Evolutionary conservation across 2,113 vertebrate genomes (phyloP).

Genomic region (Andinoacara biseriatus): DNA sequence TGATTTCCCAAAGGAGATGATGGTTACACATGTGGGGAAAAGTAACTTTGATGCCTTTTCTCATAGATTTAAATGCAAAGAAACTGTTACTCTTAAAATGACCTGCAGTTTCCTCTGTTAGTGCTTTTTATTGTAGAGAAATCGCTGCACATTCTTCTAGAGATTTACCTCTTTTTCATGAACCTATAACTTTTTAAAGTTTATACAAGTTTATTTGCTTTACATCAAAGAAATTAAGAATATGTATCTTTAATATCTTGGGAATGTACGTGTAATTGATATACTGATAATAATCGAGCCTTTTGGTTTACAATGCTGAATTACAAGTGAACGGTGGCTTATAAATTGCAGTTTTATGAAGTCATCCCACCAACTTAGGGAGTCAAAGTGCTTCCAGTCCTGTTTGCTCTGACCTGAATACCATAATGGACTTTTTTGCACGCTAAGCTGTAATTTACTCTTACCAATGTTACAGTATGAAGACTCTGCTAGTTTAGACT

Average conservation of each 20-base stretch:
- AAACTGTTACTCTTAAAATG: no score
- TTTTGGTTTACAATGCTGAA: background rate
- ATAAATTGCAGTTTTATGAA: slow-evolving; percentile 32
- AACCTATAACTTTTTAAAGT: background rate
- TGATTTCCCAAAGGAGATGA: background rate
- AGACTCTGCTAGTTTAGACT: slow-evolving; percentile 11
- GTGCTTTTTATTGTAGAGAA: no score
- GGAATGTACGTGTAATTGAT: background rate
- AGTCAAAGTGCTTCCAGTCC: background rate
- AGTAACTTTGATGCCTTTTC: background rate
- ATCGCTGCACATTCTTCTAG: background rate
- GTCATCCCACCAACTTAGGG: slow-evolving; percentile 7
- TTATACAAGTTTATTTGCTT: background rate
- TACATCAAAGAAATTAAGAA: background rate
- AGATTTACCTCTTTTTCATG: background rate
- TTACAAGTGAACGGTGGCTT: slow-evolving; percentile 26
- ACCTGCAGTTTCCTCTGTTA: no score
- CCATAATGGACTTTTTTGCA: slow-evolving; percentile 2
- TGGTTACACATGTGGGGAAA: background rate
- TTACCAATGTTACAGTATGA: background rate
- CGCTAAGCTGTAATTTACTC: slow-evolving; percentile 14
- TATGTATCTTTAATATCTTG: background rate
- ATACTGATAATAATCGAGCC: background rate
- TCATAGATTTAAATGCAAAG: no score
- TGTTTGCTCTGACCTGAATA: slow-evolving; percentile 14